Evolutionary conservation across 2,888 invertebrate species (phyloP).

Genomic region (Hypsopygia costalis): DNA sequence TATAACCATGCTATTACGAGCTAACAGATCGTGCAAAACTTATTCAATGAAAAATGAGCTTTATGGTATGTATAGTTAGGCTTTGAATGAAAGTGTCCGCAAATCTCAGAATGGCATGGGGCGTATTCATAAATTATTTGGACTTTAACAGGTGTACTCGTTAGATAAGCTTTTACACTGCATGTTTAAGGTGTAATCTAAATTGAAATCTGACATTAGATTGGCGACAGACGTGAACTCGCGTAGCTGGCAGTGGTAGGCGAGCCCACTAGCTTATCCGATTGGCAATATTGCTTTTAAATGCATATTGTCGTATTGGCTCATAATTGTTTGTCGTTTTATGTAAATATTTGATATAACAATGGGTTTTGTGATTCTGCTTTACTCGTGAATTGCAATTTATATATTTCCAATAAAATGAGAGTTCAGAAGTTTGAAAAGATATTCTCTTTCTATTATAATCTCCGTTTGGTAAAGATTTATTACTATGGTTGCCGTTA

Average conservation of each 20-base stretch:
- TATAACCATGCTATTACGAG: conserved; percentile 9
- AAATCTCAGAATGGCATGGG: conserved; percentile 42
- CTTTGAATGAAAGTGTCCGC: conserved; percentile 31
- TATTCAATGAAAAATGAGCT: conserved; percentile 16
- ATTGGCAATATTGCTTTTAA: conserved; percentile 3
- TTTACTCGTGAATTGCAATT: too few relatives aligned
- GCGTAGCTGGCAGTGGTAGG: conserved; percentile 39
- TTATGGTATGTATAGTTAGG: conserved; percentile 30
- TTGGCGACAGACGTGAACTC: conserved; percentile 66
- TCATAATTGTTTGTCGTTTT: not conserved
- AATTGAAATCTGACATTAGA: conserved; percentile 79
- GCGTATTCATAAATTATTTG: conserved; percentile 67
- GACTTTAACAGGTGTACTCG: conserved; percentile 75
- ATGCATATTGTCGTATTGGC: conserved; percentile 1
- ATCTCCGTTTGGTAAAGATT: too few relatives aligned
- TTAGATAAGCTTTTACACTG: conserved; percentile 73
- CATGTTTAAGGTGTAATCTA: conserved; percentile 74
- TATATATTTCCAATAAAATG: too few relatives aligned
- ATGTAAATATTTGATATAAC: not conserved
- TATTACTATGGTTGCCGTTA: too few relatives aligned
- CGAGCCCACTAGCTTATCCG: conserved; percentile 12
- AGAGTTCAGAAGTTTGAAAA: too few relatives aligned
- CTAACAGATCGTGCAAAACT: conserved; percentile 5
- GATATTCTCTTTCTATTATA: too few relatives aligned
- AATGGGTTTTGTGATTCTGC: too few relatives aligned